phyloP scores from a whole-genome alignment of 2,888 invertebrate genomes.

The Habroteleia sp. region DNA sequence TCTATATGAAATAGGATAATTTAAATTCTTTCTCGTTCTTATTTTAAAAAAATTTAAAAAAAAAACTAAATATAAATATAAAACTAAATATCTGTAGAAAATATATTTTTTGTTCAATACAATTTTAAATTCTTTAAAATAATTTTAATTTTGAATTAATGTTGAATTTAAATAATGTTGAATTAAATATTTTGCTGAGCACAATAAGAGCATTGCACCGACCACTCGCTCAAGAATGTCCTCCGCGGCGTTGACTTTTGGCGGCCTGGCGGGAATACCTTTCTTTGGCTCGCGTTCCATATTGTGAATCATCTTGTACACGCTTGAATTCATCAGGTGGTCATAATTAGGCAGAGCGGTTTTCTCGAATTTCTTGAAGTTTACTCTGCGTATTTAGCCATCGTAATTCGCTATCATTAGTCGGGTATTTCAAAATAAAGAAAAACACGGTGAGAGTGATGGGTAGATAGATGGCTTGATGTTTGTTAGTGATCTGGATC shows the following conservation, averaged over 20 bases:
- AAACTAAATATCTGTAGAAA: too few species aligned
- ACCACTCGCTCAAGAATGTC: conserved; percentile 82
- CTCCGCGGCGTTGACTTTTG: conserved; percentile 86
- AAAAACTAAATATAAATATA: too few species aligned
- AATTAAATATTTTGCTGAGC: neutral
- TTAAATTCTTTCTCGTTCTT: too few species aligned
- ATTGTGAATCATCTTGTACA: conserved; percentile 90
- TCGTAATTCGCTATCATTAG: conserved; percentile 57
- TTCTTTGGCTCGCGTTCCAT: conserved; percentile 86
- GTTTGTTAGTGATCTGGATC: conserved; percentile 52
- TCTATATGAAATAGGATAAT: too few species aligned
- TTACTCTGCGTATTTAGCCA: conserved; percentile 85
- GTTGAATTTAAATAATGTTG: neutral
- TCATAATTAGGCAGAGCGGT: conserved; percentile 87
- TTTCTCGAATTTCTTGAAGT: conserved; percentile 94
- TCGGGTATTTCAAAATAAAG: conserved; percentile 48
- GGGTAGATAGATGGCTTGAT: conserved; percentile 36
- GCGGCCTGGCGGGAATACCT: conserved; percentile 85
- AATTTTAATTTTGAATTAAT: neutral
- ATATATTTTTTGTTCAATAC: too few species aligned
- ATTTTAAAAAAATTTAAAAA: too few species aligned
- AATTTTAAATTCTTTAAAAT: neutral
- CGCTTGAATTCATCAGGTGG: conserved; percentile 89
- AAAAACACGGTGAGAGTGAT: conserved; percentile 48
- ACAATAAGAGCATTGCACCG: conserved; percentile 59